A percentile compares a stretch with the other conserved stretches of the same genome.
phyloP scores from a whole-genome alignment of 2,888 invertebrate genomes.

The Hemaris fuciformis region DNA sequence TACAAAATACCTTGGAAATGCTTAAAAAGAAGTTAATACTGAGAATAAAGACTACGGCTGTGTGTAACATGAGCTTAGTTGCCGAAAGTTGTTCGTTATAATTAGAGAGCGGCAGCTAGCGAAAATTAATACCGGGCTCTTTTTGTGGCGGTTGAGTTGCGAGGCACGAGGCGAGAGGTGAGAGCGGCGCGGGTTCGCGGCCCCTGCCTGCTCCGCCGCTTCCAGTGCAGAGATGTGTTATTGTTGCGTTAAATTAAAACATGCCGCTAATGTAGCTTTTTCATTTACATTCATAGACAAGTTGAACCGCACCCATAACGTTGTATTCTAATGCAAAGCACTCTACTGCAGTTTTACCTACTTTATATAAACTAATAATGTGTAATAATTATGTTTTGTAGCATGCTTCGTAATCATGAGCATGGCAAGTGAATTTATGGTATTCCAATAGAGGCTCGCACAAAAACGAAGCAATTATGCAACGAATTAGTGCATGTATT shows the following conservation, averaged over 20 bases:
- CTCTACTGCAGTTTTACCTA: background rate
- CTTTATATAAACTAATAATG: background rate
- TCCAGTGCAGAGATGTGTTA: background rate
- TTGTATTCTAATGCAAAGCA: background rate
- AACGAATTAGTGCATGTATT: conserved; percentile 72
- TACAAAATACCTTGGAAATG: background rate
- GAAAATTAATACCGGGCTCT: conserved; percentile 65
- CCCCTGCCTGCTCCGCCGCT: background rate
- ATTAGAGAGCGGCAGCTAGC: conserved; percentile 57
- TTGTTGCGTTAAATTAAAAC: conserved; percentile 1
- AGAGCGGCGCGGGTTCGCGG: background rate
- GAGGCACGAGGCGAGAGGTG: background rate
- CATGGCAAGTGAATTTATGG: background rate
- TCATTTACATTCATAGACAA: background rate
- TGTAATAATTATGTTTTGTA: background rate
- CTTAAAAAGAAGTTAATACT: conserved; percentile 47
- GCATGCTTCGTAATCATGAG: background rate
- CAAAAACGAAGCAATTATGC: conserved; percentile 75
- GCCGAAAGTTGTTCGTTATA: conserved; percentile 64
- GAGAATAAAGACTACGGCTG: conserved; percentile 53
- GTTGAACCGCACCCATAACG: background rate
- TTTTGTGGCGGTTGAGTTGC: conserved; percentile 32
- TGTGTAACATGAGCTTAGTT: conserved; percentile 62
- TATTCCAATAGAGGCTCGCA: conserved; percentile 21
- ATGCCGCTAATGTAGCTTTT: background rate